Evolutionary conservation across 2,888 invertebrate species (phyloP), one percentile per base, ranked within the genome.

Genomic region (Pachliopta kotzebuea): DNA sequence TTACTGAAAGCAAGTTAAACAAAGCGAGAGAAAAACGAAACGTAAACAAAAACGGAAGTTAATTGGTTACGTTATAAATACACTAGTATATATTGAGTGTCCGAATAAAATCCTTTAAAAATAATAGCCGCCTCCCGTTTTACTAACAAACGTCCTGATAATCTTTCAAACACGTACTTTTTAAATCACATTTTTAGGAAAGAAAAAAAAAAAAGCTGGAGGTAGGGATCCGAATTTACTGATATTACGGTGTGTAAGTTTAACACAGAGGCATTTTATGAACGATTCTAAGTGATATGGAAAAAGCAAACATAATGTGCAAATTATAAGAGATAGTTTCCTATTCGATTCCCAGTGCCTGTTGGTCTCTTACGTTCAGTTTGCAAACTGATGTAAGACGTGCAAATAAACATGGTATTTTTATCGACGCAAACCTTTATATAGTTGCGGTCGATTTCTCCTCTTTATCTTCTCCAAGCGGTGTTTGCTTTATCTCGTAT

Each of bases 381-480:
- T 74, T 76, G 69, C 76, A 74, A 78, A 75, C 82, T 86, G 88
- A 89, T 88, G 89, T 90, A 88, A 90, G 90, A 90, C 90, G 89
- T 89, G 90, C 87, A 89, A 90, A 90, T 91, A 91, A 91, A 91
- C 90, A 90, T 86, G 81, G 87, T 89, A 91, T 91, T 90, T 91
- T 91, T 91, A 91, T 90, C 84, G 85, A 78, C 79, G 78, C 89
- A 88, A 90, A 90, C 91, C 90, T 91, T 90, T 90, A 90, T 90
- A 90, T 90, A 90, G 90, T 90, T 86, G 89, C 86, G 88, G 89
- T 89, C 87, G 90, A 90, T 91, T 90, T 90, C 86, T 85, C 83
- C 88, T 88, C 85, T 90, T 90, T 90, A 90, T 90, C 88, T 86
- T 76, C 81, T 77, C 82, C 77, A 84, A 84, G 87, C 85, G 86